Evolutionary conservation across 1,140 invertebrate genomes (phyloP), one percentile per base, ranked within the genome.

Genomic region (Drosophila willistoni): DNA sequence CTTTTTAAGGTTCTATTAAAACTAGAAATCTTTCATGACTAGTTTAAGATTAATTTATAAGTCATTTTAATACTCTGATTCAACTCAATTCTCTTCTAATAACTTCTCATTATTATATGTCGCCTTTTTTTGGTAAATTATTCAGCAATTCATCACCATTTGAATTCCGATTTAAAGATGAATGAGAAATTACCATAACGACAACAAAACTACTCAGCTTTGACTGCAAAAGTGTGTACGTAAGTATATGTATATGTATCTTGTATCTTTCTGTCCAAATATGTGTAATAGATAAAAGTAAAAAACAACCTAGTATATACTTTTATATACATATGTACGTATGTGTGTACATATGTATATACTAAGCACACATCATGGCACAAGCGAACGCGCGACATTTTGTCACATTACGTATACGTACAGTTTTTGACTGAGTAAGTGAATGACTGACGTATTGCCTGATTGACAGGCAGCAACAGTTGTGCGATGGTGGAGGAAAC

Each of bases 371-470:
- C 75, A 64, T 62, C 72, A 60, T 17, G 29, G 19, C 77, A 34
- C 70, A 78, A 61, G 54, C 44, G 59, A 70, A 68, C 71, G 42
- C 64, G 65, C 39, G 47, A 61, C 68, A 68, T 79, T 90, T 80
- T 90, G 81, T 85, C 81, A 85, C 85, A 89, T 90, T 78, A 83
- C 81, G 81, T 87, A 86, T 83, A 86, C 79, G 76, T 80, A 68
- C 61, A 66, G 76, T 84, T 73, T 68, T 60, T 65, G 72, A 25
- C 36, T 61, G 57, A 33, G 22, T 68, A 41, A 60, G 19, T 60
- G 70, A 79, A 60, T 57, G 71, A 68, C 71, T 79, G 86, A 81
- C 81, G 62, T 76, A 89, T 89, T 89, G 84, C 57, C 85, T 89
- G 84, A 89, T 89, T 89, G 84, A 89, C 84, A 89, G 81, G 81